Evolutionary conservation across 2,888 invertebrate genomes (phyloP).

Genomic region (Resseliella maxima): DNA sequence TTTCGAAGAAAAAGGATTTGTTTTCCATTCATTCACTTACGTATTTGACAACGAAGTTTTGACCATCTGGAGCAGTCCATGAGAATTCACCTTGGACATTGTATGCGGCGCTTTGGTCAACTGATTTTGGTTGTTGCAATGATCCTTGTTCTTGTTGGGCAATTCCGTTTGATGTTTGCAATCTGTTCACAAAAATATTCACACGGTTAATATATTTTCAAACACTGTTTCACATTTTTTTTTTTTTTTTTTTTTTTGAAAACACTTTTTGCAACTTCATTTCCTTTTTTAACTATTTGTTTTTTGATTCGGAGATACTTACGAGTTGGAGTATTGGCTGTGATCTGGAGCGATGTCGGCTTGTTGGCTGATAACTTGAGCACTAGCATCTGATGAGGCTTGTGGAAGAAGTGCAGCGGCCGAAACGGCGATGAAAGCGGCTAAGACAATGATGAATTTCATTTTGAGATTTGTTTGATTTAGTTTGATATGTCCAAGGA

Average conservation of each 20-base stretch:
- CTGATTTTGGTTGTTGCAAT: constrained; percentile 67
- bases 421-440: constrained; percentile 62
- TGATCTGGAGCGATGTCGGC: background rate
- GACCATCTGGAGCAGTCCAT: constrained; percentile 69
- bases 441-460: constrained; percentile 63
- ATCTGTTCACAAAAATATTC: constrained; percentile 63
- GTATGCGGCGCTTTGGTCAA: constrained; percentile 61
- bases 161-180: constrained; percentile 68
- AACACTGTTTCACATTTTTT: background rate
- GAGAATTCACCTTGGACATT: constrained; percentile 67
- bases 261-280: background rate
- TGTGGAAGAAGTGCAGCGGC: constrained; percentile 62
- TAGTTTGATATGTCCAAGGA: background rate
- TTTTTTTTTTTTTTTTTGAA: background rate
- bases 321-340: background rate
- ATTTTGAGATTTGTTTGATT: constrained; percentile 61
- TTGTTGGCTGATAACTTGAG: background rate
- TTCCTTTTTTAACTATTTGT: too few species aligned
- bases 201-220: constrained; percentile 62
- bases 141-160: constrained; percentile 66
- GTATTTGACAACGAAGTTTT: constrained; percentile 65
- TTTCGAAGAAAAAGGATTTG: too few species aligned
- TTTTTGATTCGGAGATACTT: background rate
- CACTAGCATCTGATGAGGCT: background rate
- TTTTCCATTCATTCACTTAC: too few species aligned